phyloP scores from a whole-genome alignment of 2,797 vertebrate genomes.

The Hippopotamyrus pictus region DNA sequence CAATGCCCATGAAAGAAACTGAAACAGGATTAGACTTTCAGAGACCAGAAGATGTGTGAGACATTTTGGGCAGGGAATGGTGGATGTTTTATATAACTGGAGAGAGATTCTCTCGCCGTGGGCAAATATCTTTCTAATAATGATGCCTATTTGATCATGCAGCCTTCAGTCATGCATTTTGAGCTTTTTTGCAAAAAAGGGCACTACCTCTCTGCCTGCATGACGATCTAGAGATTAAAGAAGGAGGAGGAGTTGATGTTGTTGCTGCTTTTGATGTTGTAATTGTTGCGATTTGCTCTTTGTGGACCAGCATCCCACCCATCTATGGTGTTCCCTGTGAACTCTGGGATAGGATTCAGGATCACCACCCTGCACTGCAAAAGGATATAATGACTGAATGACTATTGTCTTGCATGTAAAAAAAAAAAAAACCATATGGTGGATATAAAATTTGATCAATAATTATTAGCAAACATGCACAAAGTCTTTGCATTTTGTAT shows the following conservation, averaged over 20 bases:
- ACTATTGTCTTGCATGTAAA: neutral
- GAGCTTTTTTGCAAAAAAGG: constrained; percentile 16
- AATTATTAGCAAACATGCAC: neutral
- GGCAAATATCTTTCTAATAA: constrained; percentile 20
- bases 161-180: neutral
- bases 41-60: constrained; percentile 7
- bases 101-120: neutral
- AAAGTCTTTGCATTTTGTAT: neutral
- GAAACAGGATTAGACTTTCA: neutral
- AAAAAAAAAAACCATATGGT: neutral
- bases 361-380: neutral
- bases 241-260: neutral
- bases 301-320: neutral
- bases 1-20: neutral
- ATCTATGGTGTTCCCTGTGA: neutral
- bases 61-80: neutral
- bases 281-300: neutral
- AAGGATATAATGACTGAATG: neutral
- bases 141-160: constrained; percentile 1
- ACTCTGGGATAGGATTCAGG: neutral
- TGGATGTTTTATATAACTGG: constrained; percentile 21
- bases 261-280: neutral
- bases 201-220: neutral
- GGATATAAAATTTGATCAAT: neutral
- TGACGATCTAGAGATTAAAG: neutral